Conservation (phyloP, 2,113 vertebrate genomes). For the Lophochroa leadbeateri region DNA sequence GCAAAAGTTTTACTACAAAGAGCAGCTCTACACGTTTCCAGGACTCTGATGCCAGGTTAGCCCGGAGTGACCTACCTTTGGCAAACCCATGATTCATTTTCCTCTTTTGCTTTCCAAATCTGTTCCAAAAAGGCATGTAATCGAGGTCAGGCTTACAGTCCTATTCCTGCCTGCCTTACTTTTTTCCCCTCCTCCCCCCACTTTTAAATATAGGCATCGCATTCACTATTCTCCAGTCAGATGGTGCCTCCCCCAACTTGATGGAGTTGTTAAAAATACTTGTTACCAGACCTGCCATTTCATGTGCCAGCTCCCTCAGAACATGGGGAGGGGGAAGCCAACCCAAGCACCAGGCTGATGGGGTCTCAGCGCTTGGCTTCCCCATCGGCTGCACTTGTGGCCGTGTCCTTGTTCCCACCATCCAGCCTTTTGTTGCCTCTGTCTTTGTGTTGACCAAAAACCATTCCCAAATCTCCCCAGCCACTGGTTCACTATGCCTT, state of each 20-base stretch:
- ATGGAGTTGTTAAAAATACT: constrained; percentile 67
- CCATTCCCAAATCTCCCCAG: neutral
- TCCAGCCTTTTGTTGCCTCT: neutral
- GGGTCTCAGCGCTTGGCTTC: neutral
- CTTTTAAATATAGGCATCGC: constrained; percentile 59
- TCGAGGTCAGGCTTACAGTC: constrained; percentile 58
- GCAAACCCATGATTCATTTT: constrained; percentile 50
- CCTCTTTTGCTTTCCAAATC: constrained; percentile 44
- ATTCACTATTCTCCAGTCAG: constrained; percentile 61
- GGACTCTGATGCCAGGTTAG: constrained; percentile 17
- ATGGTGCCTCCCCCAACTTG: constrained; percentile 67
- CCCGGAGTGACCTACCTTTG: constrained; percentile 61
- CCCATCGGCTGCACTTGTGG: fast-evolving
- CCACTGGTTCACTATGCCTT: fast-evolving
- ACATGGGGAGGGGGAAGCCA: neutral
- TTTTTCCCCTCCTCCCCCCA: constrained; percentile 37
- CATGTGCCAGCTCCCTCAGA: constrained; percentile 27
- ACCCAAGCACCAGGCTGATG: neutral
- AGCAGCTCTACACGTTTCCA: neutral
- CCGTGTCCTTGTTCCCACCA: fast-evolving
- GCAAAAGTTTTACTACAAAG: constrained; percentile 17
- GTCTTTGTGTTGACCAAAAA: neutral
- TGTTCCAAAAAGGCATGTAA: constrained; percentile 13
- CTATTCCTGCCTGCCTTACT: constrained; percentile 63
- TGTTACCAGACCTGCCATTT: constrained; percentile 62